Evolutionary conservation across 2,797 vertebrate genomes (phyloP).

Genomic region (Arremon aurantiirostris): DNA sequence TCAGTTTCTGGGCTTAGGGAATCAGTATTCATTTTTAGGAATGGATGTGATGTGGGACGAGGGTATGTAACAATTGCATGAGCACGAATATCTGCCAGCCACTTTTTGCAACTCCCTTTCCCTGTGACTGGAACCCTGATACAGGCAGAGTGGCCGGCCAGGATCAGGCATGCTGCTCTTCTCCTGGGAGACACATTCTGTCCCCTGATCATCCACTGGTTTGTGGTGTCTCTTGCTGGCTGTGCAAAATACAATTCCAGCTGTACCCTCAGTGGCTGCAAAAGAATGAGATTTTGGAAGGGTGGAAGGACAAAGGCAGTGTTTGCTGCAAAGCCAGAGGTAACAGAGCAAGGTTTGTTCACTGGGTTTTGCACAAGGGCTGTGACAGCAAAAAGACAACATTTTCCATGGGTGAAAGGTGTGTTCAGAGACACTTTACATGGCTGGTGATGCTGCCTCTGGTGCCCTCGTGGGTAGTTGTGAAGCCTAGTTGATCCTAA

Average conservation of each 20-base stretch:
- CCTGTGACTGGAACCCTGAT: neutral
- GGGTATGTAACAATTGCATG: neutral
- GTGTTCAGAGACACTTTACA: neutral
- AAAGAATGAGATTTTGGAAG: neutral
- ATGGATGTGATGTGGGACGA: neutral
- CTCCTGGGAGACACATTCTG: neutral
- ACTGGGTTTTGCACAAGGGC: neutral
- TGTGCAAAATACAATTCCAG: neutral
- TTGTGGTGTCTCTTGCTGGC: neutral
- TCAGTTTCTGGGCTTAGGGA: neutral
- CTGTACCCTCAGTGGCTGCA: neutral
- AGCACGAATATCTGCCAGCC: accelerated
- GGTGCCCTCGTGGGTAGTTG: neutral
- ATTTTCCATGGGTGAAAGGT: neutral
- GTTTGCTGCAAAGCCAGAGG: neutral
- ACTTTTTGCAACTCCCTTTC: accelerated
- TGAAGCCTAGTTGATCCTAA: neutral
- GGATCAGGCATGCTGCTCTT: neutral
- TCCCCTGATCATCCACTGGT: accelerated
- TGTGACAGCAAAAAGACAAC: neutral
- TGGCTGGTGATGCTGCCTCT: neutral
- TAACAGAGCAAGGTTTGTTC: neutral
- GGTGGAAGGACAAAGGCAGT: neutral
- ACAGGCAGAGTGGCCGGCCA: accelerated
- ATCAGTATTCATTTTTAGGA: neutral